Evolutionary conservation across 2,888 invertebrate genomes (phyloP).

Genomic region (Camptogramma bilineatum): DNA sequence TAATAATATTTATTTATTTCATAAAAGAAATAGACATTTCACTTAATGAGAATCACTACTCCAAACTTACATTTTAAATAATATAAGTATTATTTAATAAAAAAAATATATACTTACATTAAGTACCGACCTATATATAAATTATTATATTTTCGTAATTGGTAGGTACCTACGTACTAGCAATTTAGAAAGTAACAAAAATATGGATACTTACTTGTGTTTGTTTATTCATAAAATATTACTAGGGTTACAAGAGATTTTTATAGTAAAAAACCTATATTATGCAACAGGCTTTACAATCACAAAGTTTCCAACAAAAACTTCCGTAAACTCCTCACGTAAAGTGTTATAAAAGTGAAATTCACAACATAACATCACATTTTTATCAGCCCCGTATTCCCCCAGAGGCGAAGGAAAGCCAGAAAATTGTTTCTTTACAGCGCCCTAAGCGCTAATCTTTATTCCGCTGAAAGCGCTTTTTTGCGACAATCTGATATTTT

Average conservation of each 20-base stretch:
- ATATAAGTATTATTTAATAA: too few species aligned
- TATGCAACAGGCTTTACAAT: constrained; percentile 22
- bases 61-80: too few species aligned
- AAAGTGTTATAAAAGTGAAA: constrained; percentile 33
- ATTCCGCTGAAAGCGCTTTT: constrained; percentile 42
- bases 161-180: too few species aligned
- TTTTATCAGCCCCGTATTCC: constrained; percentile 79
- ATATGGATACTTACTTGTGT: too few species aligned
- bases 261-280: not conserved
- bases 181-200: too few species aligned
- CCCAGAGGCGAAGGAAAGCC: constrained; percentile 68
- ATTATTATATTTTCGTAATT: too few species aligned
- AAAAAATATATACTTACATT: too few species aligned
- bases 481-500: constrained; percentile 60
- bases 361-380: constrained; percentile 61
- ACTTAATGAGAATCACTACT: too few species aligned
- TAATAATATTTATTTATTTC: too few species aligned
- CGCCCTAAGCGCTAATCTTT: constrained; percentile 81
- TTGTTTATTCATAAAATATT: too few species aligned
- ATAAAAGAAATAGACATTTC: too few species aligned
- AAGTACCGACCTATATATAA: too few species aligned
- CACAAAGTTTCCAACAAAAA: constrained; percentile 10
- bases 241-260: not conserved
- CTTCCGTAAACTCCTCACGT: constrained; percentile 14
- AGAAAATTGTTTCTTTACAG: constrained; percentile 84